Base-by-base conservation (phyloP, 2,888 invertebrate genomes). In the Autographa gamma region DNA sequence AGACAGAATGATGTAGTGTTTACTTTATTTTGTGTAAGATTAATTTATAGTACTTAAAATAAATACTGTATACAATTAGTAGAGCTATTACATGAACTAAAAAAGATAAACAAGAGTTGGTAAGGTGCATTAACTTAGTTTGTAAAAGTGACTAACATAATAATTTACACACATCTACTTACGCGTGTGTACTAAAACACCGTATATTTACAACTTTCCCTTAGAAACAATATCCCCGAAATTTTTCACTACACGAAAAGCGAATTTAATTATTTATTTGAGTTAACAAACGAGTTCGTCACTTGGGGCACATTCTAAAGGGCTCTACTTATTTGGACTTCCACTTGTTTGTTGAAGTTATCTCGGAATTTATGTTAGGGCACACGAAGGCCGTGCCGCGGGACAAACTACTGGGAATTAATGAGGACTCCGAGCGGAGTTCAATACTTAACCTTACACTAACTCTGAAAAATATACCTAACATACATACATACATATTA, bases 301-400 rank as follows among this genome's bases (percentile, higher is more conserved):
- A 88, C 93, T 84, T 75, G 92, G 93, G 93, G 88, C 88, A 86
- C 91, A 92, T 93, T 91, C 84, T 88, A 89, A 89, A 91, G 90
- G 91, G 88, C 89, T 88, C 82, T 91, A 91, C 91, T 92, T 94
- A 93, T 93, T 93, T 92, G 90, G 87, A 91, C 90, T 92, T 91
- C 82, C 81, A 90, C 89, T 92, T 93, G 92, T 93, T 93, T 92
- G 91, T 87, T 86, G 88, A 92, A 93, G 91, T 93, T 94, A 91
- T 93, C 91, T 91, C 85, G 86, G 86, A 92, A 94, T 94, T 94
- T 93, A 94, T 94, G 93, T 91, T 86, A 83, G 90, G 92, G 89
- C 87, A 86, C 91, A 90, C 91, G 91, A 90, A 91, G 86, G 86
- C 86, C 84, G 85, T 85, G 87, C 85, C 88, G 83, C 87, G 88